Evolutionary conservation across 2,797 vertebrate genomes (phyloP).

Genomic region (Vireo griseus): DNA sequence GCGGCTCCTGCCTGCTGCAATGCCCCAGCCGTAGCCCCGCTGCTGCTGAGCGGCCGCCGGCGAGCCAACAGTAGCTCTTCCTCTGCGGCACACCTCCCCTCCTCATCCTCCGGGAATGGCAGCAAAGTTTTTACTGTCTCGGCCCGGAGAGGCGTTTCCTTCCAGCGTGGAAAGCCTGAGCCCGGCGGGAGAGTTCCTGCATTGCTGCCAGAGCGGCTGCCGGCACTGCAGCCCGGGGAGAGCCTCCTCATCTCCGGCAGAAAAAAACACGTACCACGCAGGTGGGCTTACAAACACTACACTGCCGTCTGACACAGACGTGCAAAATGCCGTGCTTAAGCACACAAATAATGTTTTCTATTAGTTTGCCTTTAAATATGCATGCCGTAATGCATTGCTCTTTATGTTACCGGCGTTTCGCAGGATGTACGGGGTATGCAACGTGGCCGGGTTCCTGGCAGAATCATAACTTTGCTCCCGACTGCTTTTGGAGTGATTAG

Average conservation of each 20-base stretch:
- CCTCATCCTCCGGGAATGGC: not conserved
- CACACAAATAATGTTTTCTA: not conserved
- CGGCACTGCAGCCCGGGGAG: not conserved
- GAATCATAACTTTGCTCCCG: not conserved
- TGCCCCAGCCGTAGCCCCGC: fast-evolving
- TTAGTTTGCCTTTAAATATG: not conserved
- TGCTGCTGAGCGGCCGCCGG: not conserved
- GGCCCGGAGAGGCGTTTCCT: not conserved
- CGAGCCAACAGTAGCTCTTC: not conserved
- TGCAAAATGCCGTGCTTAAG: not conserved
- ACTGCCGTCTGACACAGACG: not conserved
- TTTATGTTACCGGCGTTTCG: fast-evolving
- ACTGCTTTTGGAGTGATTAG: not conserved
- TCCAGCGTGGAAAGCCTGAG: not conserved
- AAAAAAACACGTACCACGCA: fast-evolving
- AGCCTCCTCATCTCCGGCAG: not conserved
- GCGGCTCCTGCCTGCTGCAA: not conserved
- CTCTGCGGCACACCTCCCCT: not conserved
- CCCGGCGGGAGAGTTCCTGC: not conserved
- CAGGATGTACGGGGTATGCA: not conserved
- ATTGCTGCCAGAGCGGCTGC: fast-evolving
- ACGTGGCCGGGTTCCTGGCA: not conserved
- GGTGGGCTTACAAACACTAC: not conserved
- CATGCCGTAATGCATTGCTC: not conserved
- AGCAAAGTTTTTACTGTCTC: not conserved